Evolutionary conservation across 2,113 vertebrate genomes (phyloP).

Genomic region (Daphoenositta chrysoptera): DNA sequence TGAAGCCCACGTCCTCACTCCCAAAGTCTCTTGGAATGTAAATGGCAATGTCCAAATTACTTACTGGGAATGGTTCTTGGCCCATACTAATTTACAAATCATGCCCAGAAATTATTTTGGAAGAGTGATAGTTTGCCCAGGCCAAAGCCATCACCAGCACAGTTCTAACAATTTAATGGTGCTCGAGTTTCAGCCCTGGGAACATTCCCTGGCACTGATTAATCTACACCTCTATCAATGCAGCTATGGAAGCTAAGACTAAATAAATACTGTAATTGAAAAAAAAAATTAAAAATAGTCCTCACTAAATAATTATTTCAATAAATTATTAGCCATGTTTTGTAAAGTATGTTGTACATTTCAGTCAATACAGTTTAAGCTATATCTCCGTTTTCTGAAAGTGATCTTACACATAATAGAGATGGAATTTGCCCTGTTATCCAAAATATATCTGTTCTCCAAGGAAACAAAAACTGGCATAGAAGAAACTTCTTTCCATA

Average conservation of each 20-base stretch:
- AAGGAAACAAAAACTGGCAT: conserved; percentile 28
- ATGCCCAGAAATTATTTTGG: conserved; percentile 29
- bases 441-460: conserved; percentile 12
- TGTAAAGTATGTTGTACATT: not conserved
- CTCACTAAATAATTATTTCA: not conserved
- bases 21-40: not conserved
- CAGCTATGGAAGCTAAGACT: not conserved
- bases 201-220: conserved; percentile 34
- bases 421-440: conserved; percentile 9
- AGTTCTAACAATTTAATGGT: conserved; percentile 14
- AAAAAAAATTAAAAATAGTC: not conserved
- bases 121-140: not conserved
- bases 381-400: not conserved
- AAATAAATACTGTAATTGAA: conserved; percentile 16
- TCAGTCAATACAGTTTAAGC: not conserved
- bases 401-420: not conserved
- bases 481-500: not conserved
- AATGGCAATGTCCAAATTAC: not conserved
- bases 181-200: not conserved
- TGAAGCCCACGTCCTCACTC: not conserved
- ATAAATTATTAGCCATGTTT: not conserved
- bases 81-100: not conserved
- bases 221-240: not conserved
- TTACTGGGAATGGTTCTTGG: conserved; percentile 1
- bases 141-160: conserved; percentile 17